Evolutionary conservation across 2,113 vertebrate genomes (phyloP), one percentile per base, ranked within the genome.

Genomic region (Nothocercus nigrocapillus): DNA sequence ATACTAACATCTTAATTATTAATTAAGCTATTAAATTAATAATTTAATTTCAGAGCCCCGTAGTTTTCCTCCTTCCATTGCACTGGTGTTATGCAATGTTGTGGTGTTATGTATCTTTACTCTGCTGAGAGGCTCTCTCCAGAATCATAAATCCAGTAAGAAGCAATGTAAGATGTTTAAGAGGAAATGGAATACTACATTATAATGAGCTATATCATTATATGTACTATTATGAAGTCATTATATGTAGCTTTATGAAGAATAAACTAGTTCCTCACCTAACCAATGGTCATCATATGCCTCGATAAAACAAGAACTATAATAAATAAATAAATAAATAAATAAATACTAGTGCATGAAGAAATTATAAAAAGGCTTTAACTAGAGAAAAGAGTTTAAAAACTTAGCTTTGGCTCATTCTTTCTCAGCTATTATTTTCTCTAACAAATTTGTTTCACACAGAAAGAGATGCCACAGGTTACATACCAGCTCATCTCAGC

Each of bases 1-100:
- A 83, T 51, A 58, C 19, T 61, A 44, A 78, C 84, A n/a, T 56
- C 19, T 3, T 14, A n/a, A 10, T 2, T 24, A 61, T 45, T 49
- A n/a, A n/a, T n/a, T n/a, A n/a, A n/a, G n/a, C n/a, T n/a, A n/a
- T 88, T 96, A 93, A 94, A 95, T 61, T 27, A 11, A 54, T 96
- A 95, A 97, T 98, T 97, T 97, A 94, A 97, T 98, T 95, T 97
- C 96, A 97, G 76, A 85, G 87, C 40, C 66, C 93, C 80, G 93
- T 97, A 94, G 63, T 25, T 96, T 97, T 90, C 15, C 24, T 59
- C 25, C 30, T 81, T 49, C 20, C 40, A 22, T 44, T 61, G 30
- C 11, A 76, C 14, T 63, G 56, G 28, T 54, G 89, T 84, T 38
- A 56, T 83, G 68, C 49, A 49, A 49, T 49, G 49, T 24, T 24